Evolutionary conservation across 2,113 vertebrate species (phyloP).

Genomic region (Aspiorhynchus laticeps): DNA sequence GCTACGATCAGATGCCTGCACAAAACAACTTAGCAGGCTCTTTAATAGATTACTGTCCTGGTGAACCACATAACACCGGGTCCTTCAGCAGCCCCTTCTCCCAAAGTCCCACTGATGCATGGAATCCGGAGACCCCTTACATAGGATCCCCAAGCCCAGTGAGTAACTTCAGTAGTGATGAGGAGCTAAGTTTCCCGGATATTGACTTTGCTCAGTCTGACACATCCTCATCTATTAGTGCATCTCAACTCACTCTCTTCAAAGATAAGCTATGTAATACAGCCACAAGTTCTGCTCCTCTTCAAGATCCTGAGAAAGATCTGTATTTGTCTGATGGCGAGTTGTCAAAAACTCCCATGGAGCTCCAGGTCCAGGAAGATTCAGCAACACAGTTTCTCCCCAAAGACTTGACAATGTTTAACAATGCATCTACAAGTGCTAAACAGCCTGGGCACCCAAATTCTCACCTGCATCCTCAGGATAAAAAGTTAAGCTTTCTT

Average conservation of each 20-base stretch:
- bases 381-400: slow-evolving; percentile 52
- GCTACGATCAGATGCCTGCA: slow-evolving; percentile 71
- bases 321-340: slow-evolving; percentile 58
- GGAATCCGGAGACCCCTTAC: slow-evolving; percentile 77
- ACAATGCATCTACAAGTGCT: slow-evolving; percentile 22
- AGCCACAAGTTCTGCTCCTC: slow-evolving; percentile 57
- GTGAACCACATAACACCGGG: slow-evolving; percentile 72
- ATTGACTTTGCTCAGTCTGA: slow-evolving; percentile 70
- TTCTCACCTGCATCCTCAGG: slow-evolving; percentile 59
- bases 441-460: slow-evolving; percentile 35
- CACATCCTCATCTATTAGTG: slow-evolving; percentile 63
- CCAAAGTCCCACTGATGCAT: slow-evolving; percentile 75
- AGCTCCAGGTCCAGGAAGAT: slow-evolving; percentile 66
- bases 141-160: slow-evolving; percentile 77
- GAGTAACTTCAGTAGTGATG: slow-evolving; percentile 72
- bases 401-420: slow-evolving; percentile 64
- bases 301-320: slow-evolving; percentile 57
- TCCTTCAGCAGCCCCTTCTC: slow-evolving; percentile 80
- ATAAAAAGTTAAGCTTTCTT: slow-evolving; percentile 44
- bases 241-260: slow-evolving; percentile 56
- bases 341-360: slow-evolving; percentile 58
- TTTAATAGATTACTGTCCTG: slow-evolving; percentile 73
- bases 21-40: slow-evolving; percentile 74
- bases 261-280: slow-evolving; percentile 66
- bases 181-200: slow-evolving; percentile 74